Evolutionary conservation across 2,888 invertebrate species (phyloP), one percentile per base, ranked within the genome.

Genomic region (Phyllotreta cruciferae): DNA sequence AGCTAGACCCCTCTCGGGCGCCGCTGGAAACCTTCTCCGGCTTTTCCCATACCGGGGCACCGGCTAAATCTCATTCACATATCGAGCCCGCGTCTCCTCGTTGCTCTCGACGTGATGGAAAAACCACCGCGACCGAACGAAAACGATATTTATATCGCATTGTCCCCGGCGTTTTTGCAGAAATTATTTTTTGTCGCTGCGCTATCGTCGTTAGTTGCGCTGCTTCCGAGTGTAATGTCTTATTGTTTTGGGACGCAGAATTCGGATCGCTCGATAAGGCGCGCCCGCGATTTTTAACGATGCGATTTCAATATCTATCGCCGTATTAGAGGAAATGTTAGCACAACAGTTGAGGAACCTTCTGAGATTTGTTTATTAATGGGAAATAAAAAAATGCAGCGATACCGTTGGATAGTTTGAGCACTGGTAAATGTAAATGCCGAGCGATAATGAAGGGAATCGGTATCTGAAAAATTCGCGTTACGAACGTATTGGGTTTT

Each of bases 61-160:
- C 37, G 45, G 58, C 35, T 52, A 41, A 41, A 36, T 42, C 58
- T 38, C 50, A 58, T 38, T 58, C 52, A 41, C 58, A 52, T 41
- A 49, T 38, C 50, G 50, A 35, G 41, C 13, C 41, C 39, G 38
- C 35, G 36, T 38, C 35, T 38, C 37, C 37, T 35, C n/a, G 35
- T 41, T 49, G 24, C 38, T 50, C 14, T 44, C 38, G 35, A 41
- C 49, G 50, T 50, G 58, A 47, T 39, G 52, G 38, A 58, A 58
- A 41, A 58, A 58, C 39, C 39, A 52, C 42, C 11, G 13, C 24
- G 24, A 24, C 24, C 2, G 24, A 24, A 52, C 39, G 52, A 47
- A 14, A 38, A 38, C 58, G 50, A 63, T 63, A 66, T 66, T 66
- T 66, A 66, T 66, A 39, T 63, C 60, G 45, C 66, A 63, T 66